Base-by-base conservation (phyloP, 2,113 vertebrate species). In the Opisthocomus hoazin region DNA sequence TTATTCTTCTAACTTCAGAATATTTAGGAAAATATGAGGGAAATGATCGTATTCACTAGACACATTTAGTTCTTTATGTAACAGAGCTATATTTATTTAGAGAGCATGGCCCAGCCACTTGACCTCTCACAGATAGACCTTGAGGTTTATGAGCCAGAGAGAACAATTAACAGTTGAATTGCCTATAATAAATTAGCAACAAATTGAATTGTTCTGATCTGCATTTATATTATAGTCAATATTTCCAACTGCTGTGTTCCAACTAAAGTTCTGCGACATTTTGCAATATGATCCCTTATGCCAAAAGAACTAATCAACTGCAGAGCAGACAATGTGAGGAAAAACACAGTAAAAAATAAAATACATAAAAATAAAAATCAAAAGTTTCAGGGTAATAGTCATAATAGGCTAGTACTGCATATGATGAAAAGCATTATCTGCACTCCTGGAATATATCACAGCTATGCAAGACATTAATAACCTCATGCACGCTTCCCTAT, bases 171-270 rank as follows among this genome's bases (percentile, higher is more conserved):
- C 37, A 92, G 39, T 64, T 93, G 54, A 89, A 87, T 60, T 91
- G 34, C 30, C 61, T 87, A 61, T 66, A 96, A 94, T 96, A 98
- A 96, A 97, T 98, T 96, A 94, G 12, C 17, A 97, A 83, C 76
- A 96, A 94, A 94, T 94, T 89, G 64, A 96, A 92, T 90, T 96
- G 77, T 93, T 96, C 84, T 77, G 93, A 91, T 96, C 68, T 94
- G 43, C 13, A 83, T 90, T 92, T 91, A 65, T 95, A 80, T 91
- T 94, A 64, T 21, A 84, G 29, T 60, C 63, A 93, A 45, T 95
- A 94, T 91, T 95, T 94, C 50, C 89, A 90, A 41, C 54, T 45
- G 22, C 60, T 79, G 5, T 36, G 69, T 90, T 96, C 19, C 32
- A 84, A 13, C 22, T 32, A 65, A 93, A 89, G 23, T 41, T 89